These are phyloP conservation scores for Lapara coniferarum DNA, from an alignment of 2,888 invertebrate species.

Conservation along the genomic window DNA sequence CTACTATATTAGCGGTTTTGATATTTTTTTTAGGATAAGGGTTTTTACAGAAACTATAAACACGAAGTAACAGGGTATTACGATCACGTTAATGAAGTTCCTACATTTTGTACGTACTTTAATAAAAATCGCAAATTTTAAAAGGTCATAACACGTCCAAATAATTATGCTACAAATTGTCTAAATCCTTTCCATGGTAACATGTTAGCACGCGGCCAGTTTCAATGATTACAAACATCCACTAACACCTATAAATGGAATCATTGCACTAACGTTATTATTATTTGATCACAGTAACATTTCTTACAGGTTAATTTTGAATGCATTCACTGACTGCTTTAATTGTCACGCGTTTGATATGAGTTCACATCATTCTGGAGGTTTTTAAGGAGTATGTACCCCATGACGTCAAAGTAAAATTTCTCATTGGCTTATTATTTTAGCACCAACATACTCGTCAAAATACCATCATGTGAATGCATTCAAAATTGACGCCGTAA, in stretches of 20 bases:
- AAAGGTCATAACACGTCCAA: not conserved
- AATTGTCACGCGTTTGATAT: not conserved
- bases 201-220: not conserved
- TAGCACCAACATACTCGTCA: not conserved
- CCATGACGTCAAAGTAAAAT: too few relatives aligned
- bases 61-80: not conserved
- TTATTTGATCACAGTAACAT: constrained; percentile 56
- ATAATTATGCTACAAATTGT: not conserved
- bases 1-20: not conserved
- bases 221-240: constrained; percentile 24
- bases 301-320: constrained; percentile 35
- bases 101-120: not conserved
- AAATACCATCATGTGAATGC: not conserved
- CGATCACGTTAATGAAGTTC: not conserved
- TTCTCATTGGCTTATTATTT: too few relatives aligned
- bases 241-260: constrained; percentile 35
- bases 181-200: constrained; percentile 5
- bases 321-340: not conserved
- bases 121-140: not conserved
- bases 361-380: not conserved
- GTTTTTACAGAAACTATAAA: too few relatives aligned
- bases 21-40: too few relatives aligned
- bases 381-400: too few relatives aligned
- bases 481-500: constrained; percentile 25
- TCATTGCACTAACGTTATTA: constrained; percentile 39